These are phyloP conservation scores for Epizoanthus rinbou DNA, from an alignment of 92 coral and sea anemone species.

Conservation along the genomic window DNA sequence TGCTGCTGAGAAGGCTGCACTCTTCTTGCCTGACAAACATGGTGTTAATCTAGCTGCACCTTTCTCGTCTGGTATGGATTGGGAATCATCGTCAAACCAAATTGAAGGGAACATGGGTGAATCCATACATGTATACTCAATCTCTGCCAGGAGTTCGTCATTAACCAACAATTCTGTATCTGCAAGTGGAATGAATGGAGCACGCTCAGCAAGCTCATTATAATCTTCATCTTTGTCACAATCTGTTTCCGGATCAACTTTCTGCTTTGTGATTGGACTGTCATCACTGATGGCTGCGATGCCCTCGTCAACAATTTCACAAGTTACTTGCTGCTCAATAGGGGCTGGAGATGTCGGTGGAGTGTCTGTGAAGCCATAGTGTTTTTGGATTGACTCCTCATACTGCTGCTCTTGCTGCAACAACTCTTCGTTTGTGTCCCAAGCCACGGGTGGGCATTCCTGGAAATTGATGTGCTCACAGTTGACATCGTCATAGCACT, in stretches of 20 bases:
- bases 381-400: slow-evolving; percentile 59
- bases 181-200: slow-evolving; percentile 92
- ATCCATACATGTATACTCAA: slow-evolving; percentile 72
- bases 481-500: slow-evolving; percentile 68
- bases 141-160: slow-evolving; percentile 72
- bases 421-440: slow-evolving; percentile 77
- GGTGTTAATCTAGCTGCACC: slow-evolving; percentile 53
- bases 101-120: slow-evolving; percentile 67
- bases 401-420: slow-evolving; percentile 72
- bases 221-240: slow-evolving; percentile 53
- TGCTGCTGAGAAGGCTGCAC: slow-evolving; percentile 42
- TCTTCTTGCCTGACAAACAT: slow-evolving; percentile 41
- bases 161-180: slow-evolving; percentile 80
- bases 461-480: slow-evolving; percentile 59
- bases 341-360: slow-evolving; percentile 52
- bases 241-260: slow-evolving; percentile 29
- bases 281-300: not conserved
- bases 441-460: slow-evolving; percentile 74
- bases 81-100: slow-evolving; percentile 70
- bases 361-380: slow-evolving; percentile 56
- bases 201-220: slow-evolving; percentile 73
- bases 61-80: slow-evolving; percentile 12
- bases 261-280: slow-evolving; percentile 3
- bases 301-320: slow-evolving; percentile 32
- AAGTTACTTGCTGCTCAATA: not conserved